A percentile compares a stretch with the other conserved stretches of the same genome.
Conservation (phyloP, 2,113 vertebrate species). For the Percopsis transmontana region DNA sequence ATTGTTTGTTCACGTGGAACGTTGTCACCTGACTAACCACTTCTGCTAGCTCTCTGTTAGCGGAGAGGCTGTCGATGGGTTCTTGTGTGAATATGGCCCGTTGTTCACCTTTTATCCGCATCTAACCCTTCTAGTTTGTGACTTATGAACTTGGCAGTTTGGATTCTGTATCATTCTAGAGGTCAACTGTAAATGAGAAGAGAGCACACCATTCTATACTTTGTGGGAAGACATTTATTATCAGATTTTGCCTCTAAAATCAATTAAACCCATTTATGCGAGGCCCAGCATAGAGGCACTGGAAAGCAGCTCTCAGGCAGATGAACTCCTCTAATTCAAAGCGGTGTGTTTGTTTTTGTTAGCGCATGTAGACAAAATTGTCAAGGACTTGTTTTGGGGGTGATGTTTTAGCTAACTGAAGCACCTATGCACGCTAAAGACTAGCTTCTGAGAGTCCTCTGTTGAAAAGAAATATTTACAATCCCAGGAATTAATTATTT, state of each 20-base stretch:
- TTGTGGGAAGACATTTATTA: slow-evolving; percentile 36
- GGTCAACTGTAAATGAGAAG: slow-evolving; percentile 35
- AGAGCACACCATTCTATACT: slow-evolving; percentile 28
- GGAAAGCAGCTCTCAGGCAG: slow-evolving; percentile 42
- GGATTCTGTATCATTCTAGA: slow-evolving; percentile 15
- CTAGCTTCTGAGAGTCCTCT: slow-evolving; percentile 65
- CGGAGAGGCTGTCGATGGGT: slow-evolving; percentile 12
- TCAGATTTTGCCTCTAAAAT: slow-evolving; percentile 57
- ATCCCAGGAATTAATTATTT: too few relatives aligned
- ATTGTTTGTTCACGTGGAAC: slow-evolving; percentile 67
- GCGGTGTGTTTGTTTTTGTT: slow-evolving; percentile 48
- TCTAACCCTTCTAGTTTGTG: slow-evolving; percentile 32
- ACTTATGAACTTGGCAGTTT: slow-evolving; percentile 28
- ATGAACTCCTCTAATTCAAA: slow-evolving; percentile 42
- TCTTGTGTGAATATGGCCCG: background rate
- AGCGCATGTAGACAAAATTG: slow-evolving; percentile 53
- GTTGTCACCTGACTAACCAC: slow-evolving; percentile 31
- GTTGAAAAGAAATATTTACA: slow-evolving; percentile 84
- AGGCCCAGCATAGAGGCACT: slow-evolving; percentile 48
- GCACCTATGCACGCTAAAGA: slow-evolving; percentile 20
- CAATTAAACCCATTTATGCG: slow-evolving; percentile 65
- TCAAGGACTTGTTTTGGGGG: slow-evolving; percentile 61
- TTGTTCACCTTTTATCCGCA: slow-evolving; percentile 38
- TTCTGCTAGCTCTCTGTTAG: slow-evolving; percentile 17
- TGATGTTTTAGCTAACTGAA: slow-evolving; percentile 37